Evolutionary conservation across 1,140 invertebrate genomes (phyloP), one percentile per base, ranked within the genome.

Genomic region (Nasonia giraulti): DNA sequence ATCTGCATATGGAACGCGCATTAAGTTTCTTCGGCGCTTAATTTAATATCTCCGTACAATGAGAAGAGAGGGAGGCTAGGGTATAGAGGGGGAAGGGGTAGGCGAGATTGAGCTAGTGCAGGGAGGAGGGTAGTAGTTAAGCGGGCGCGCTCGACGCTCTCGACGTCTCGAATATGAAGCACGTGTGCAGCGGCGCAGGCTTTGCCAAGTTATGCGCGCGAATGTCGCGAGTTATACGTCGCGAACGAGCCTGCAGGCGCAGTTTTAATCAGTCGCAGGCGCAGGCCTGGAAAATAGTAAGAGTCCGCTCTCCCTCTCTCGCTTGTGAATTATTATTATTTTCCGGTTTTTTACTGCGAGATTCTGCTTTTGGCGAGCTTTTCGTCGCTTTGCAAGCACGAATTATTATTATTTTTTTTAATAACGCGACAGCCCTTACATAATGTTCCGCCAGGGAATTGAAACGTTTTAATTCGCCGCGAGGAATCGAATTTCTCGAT

Each of bases 1-100:
- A 93, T 92, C 89, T 93, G 90, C 91, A 92, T 93, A 91, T 92
- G 91, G 91, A 92, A 91, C 89, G 88, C 86, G 89, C 90, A 90
- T 92, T 91, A 92, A 93, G 89, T 91, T 92, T 91, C 91, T 92
- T 91, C 89, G 82, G 87, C 86, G 89, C 90, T 92, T 92, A 91
- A 92, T 93, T 93, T 91, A 92, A 91, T 92, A 90, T 87, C 88
- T 75, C 66, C 55, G 86, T 82, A 87, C 85, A 87, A 87, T 88
- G 87, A 87, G 85, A 86, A 87, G 84, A 80, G 73, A 23, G 71
- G 79, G 62, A 23, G 62, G 1, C 84, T 80, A 62, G 23, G 73
- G 68, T 44, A 73, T 14, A 50, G 47, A 76, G 66, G 77, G 83
- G 84, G 50, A 40, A 27, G 23, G 40, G 27, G 74, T 50, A 75